Conservation (phyloP, 2,888 invertebrate species). For the Clusia tigrina region DNA sequence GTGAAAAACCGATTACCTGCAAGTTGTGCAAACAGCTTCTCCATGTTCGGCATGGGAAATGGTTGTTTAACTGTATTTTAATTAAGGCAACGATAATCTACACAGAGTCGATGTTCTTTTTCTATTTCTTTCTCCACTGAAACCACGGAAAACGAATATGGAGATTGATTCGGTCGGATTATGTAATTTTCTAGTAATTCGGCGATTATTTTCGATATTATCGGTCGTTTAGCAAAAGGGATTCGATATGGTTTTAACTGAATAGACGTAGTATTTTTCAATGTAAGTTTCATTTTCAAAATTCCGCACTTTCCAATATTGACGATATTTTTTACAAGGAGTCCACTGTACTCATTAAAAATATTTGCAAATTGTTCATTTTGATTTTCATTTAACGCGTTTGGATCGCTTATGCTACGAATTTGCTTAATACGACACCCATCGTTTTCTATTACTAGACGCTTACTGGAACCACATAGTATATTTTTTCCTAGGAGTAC, state of each 20-base stretch:
- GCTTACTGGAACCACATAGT: not conserved
- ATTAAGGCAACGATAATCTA: too few species aligned
- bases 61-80: not conserved
- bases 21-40: constrained; percentile 24
- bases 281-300: not conserved
- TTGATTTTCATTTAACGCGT: not conserved
- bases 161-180: not conserved
- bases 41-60: not conserved
- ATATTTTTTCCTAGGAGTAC: constrained; percentile 18
- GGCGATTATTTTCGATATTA: not conserved
- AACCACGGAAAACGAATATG: not conserved
- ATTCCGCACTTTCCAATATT: constrained; percentile 17
- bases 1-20: constrained; percentile 22
- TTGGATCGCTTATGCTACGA: not conserved
- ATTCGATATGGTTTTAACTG: constrained; percentile 14
- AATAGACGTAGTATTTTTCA: not conserved
- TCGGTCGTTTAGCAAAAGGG: constrained; percentile 16
- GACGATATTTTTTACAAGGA: not conserved
- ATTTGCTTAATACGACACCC: not conserved
- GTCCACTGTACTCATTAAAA: not conserved
- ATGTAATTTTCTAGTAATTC: not conserved
- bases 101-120: not conserved
- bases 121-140: not conserved
- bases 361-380: not conserved
- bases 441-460: not conserved